Percentiles rank a stretch among this genome's conserved stretches.
These are phyloP conservation scores for Cephus runcator DNA, from an alignment of 2,888 invertebrate species.

Conservation along the genomic window DNA sequence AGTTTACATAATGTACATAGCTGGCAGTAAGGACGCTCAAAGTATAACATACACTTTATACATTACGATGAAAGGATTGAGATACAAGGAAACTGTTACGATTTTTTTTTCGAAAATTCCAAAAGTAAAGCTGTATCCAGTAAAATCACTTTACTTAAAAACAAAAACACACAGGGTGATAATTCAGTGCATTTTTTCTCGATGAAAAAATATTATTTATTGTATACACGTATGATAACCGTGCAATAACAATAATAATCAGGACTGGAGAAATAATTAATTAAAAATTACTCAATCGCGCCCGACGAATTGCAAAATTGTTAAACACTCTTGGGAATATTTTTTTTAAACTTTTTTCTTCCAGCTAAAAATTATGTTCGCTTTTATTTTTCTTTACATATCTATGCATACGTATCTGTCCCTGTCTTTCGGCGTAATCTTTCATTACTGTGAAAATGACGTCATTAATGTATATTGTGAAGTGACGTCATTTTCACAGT, in stretches of 20 bases:
- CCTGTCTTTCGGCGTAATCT: no score
- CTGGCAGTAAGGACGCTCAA: neutral
- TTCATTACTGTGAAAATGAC: no score
- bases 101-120: neutral
- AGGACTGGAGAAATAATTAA: neutral
- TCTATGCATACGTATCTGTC: neutral
- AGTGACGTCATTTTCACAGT: no score
- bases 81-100: neutral
- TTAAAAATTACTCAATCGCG: neutral
- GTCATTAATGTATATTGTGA: no score
- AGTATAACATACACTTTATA: neutral
- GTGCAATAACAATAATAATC: neutral
- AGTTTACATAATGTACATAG: neutral
- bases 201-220: neutral
- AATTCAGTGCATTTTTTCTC: neutral
- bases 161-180: neutral
- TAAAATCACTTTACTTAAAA: neutral
- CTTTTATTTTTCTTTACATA: neutral
- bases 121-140: neutral
- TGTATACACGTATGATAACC: neutral
- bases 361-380: neutral
- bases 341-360: neutral
- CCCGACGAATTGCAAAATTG: neutral
- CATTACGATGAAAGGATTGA: neutral
- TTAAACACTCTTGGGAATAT: neutral